Percentiles rank a stretch among this genome's conserved stretches.
These are phyloP conservation scores for Neopelma chrysocephalum DNA, from an alignment of 2,797 vertebrate species.

Conservation along the genomic window DNA sequence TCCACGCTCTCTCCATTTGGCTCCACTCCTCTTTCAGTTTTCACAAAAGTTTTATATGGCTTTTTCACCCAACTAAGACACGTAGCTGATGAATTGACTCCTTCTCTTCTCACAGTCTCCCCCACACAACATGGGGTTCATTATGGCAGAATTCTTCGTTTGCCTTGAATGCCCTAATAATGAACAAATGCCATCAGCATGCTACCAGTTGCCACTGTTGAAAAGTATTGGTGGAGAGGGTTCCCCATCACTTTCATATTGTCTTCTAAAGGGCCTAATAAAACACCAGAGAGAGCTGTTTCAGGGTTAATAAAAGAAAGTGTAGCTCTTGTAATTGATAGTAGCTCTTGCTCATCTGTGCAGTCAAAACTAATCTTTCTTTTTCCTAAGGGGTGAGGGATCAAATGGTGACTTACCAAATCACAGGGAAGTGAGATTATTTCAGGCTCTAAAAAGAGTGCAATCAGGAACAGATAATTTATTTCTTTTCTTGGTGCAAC, in stretches of 20 bases:
- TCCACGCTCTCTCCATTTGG: neutral
- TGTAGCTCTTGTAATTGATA: neutral
- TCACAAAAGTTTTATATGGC: neutral
- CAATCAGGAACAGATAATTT: neutral
- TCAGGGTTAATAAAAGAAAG: neutral
- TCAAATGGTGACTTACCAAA: neutral
- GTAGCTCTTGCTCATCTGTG: neutral
- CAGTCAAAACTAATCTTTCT: neutral
- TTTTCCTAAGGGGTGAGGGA: neutral
- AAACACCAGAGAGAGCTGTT: neutral
- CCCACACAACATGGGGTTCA: neutral
- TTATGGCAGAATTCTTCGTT: neutral
- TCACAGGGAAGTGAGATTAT: neutral
- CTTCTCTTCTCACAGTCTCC: neutral
- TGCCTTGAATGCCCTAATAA: neutral
- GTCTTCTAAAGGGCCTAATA: neutral
- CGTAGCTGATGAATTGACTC: neutral
- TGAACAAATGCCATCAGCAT: neutral
- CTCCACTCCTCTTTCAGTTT: neutral
- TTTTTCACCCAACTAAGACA: neutral
- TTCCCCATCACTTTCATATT: neutral
- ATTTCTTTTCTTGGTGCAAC: neutral
- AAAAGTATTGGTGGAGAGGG: neutral
- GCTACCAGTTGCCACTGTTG: neutral
- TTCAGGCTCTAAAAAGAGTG: neutral